Base-by-base conservation (phyloP, 2,797 vertebrate species). In the Bufotes viridis region DNA sequence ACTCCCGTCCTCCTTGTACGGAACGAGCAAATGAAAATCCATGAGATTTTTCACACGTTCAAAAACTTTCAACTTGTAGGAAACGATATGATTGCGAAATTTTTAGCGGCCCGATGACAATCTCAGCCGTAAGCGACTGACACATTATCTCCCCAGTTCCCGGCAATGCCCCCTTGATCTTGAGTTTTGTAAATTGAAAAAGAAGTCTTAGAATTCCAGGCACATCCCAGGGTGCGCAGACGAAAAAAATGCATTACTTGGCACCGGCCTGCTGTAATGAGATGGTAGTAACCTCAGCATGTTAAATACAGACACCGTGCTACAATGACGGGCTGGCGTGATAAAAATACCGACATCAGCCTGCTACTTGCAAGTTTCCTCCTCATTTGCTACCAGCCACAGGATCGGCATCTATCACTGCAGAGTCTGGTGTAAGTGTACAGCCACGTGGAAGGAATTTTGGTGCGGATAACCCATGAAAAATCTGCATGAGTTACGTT, bases 141-240 rank as follows among this genome's bases (percentile, higher is more conserved):
- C 74, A 76, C 58, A 51, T 67, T 67, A 78, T 80, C 49, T 65
- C 42, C 34, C 74, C 74, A 18, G 72, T 78, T 79, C 29, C 84
- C 72, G 60, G 51, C 18, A 78, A 69, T 67, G 61, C 26, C 80
- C 55, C 15, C 20, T 69, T 78, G 78, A 87, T 82, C 88, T 80
- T n/a, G 8, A 82, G 3, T 20, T 18, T 69, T 63, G 20, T 26
- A 69, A 78, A 89, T 67, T 85, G 69, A 51, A 81, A 67, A 65
- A 72, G 11, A 26, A 26, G 34, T 29, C 18, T 87, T 82, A 57
- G n/a, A 12, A 89, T 89, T 89, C 88, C 55, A 51, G 22, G 74
- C 88, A 87, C 74, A 67, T 81, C 17, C 24, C 15, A 18, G 61
- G 34, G 24, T 18, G 26, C 51, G 1, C 2, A 61, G 79, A 78